A percentile compares a stretch with the other conserved stretches of the same genome.
Evolutionary conservation across 1,140 invertebrate genomes (phyloP).

Genomic region (Bombus fervidus): DNA sequence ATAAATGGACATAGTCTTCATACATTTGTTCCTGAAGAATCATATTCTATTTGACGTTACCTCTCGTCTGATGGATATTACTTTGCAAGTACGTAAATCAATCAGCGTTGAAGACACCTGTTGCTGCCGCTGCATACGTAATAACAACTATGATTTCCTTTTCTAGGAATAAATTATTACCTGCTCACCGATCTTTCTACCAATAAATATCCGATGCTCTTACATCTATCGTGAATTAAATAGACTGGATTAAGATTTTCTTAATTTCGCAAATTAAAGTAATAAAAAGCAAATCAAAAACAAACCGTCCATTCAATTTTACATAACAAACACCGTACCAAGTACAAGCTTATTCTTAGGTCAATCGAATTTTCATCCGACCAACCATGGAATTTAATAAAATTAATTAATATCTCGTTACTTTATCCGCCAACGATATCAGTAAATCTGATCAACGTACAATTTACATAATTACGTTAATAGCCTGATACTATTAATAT

Average conservation of each 20-base stretch:
- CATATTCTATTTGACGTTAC: no score
- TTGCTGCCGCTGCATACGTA: no score
- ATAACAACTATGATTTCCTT: not conserved
- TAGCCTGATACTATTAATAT: not conserved
- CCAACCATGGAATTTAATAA: not conserved
- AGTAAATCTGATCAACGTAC: not conserved
- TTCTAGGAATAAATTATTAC: not conserved
- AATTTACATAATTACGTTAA: not conserved
- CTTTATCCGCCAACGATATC: not conserved
- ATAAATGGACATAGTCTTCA: no score
- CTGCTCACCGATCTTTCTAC: not conserved
- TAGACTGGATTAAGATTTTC: no score
- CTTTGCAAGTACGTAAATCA: no score
- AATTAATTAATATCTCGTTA: not conserved
- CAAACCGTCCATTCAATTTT: no score
- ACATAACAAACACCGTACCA: not conserved
- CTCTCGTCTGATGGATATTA: no score
- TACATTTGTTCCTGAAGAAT: no score
- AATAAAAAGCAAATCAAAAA: no score
- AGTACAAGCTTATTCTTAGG: not conserved
- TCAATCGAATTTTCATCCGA: not conserved
- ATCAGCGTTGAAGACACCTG: no score
- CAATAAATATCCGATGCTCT: not conserved
- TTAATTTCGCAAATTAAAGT: no score
- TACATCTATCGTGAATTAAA: no score